Evolutionary conservation across 2,797 vertebrate genomes (phyloP).

Genomic region (Centroberyx gerrardi): DNA sequence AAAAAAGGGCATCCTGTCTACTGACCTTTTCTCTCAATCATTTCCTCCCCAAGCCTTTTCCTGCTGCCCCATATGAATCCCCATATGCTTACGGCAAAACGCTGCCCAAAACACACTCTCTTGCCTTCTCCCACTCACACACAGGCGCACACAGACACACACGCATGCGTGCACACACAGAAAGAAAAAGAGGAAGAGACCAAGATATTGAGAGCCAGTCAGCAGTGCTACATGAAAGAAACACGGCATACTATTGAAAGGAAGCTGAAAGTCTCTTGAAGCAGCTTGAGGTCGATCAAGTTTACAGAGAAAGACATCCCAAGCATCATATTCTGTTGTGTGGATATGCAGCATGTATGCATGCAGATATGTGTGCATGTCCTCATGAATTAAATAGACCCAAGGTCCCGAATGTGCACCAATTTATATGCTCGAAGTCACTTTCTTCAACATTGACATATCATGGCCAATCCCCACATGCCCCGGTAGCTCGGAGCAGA

Average conservation of each 20-base stretch:
- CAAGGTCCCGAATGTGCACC: constrained; percentile 33
- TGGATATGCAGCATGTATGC: constrained; percentile 31
- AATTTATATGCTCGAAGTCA: constrained; percentile 51
- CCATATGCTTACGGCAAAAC: constrained; percentile 41
- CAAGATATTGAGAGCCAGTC: constrained; percentile 43
- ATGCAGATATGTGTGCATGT: constrained; percentile 2
- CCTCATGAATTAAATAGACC: constrained; percentile 59
- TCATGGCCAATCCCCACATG: constrained; percentile 48
- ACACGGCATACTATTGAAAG: neutral
- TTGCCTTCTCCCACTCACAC: constrained; percentile 8
- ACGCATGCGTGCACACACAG: constrained; percentile 8
- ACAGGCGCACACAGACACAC: constrained; percentile 23
- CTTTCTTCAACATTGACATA: constrained; percentile 47
- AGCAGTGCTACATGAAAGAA: constrained; percentile 12
- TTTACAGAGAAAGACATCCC: constrained; percentile 13
- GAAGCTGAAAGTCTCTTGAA: constrained; percentile 23
- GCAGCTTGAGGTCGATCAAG: neutral
- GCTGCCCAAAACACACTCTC: constrained; percentile 20
- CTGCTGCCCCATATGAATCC: constrained; percentile 47
- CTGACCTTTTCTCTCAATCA: constrained; percentile 82
- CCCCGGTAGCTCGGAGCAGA: constrained; percentile 59
- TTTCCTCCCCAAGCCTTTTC: constrained; percentile 69
- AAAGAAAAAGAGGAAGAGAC: constrained; percentile 34
- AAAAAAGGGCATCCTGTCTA: constrained; percentile 76
- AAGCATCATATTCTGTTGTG: constrained; percentile 25